phyloP scores from a whole-genome alignment of 2,797 vertebrate genomes.

The Molossus molossus region DNA sequence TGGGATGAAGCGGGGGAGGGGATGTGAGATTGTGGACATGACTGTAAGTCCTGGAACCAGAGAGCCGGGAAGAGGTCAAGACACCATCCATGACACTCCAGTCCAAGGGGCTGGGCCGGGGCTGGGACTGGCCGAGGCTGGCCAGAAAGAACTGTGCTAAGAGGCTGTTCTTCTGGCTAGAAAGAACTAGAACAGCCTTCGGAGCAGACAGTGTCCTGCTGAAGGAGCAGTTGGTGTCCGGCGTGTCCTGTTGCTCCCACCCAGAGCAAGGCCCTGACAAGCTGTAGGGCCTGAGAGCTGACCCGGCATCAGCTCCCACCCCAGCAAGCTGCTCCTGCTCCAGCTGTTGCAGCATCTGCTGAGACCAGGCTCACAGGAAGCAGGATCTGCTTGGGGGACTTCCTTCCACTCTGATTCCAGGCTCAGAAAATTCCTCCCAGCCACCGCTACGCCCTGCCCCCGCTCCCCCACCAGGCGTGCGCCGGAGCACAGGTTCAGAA shows the following conservation, averaged over 20 bases:
- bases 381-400: not conserved
- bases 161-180: not conserved
- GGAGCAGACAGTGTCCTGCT: not conserved
- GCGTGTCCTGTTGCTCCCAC: slow-evolving; percentile 35
- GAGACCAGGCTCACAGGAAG: not conserved
- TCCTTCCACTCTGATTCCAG: not conserved
- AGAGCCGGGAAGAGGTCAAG: not conserved
- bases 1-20: not conserved
- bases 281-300: not conserved
- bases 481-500: no score
- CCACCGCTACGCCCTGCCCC: not conserved
- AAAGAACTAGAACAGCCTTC: not conserved
- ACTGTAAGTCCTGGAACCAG: not conserved
- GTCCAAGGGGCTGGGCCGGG: not conserved
- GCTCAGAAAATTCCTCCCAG: not conserved
- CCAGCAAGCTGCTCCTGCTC: slow-evolving; percentile 12
- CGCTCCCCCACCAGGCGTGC: no score
- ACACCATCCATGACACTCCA: fast-evolving
- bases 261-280: slow-evolving; percentile 46
- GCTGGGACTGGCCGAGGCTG: not conserved
- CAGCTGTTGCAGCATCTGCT: slow-evolving; percentile 73
- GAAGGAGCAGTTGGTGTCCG: slow-evolving; percentile 52
- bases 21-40: no score
- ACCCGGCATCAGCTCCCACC: slow-evolving; percentile 20
- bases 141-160: not conserved